Evolutionary conservation across 1,140 invertebrate genomes (phyloP), one percentile per base, ranked within the genome.

Genomic region (Drosophila equinoxialis): DNA sequence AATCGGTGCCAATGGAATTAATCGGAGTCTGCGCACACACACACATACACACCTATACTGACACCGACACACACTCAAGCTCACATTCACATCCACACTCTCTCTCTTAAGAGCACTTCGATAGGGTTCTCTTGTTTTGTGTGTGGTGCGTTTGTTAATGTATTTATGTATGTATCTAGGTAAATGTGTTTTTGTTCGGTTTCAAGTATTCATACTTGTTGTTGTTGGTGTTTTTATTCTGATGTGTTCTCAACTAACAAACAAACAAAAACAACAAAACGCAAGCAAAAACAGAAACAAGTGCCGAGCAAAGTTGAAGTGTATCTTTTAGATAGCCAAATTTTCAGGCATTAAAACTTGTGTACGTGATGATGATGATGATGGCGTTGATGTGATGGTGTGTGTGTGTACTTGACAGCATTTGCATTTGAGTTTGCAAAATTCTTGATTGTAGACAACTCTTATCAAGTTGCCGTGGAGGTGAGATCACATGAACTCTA

Each of bases 1-100:
- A 87, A 87, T 87, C 83, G 83, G 83, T 87, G 83, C 83, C 83
- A 87, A 87, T 87, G 83, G 83, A 87, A 86, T 86, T 86, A 86
- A 86, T 87, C 86, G 70, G 68, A 67, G 74, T 69, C 68, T 78
- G 83, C 83, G 45, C 45, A 76, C 68, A 72, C 54, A 64, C 30
- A 74, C 75, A 65, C 30, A 4, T 4, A 37, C 33, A 20, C 35
- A 20, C 69, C 62, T 62, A 77, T 63, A 68, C 65, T 57, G 48
- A 71, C 66, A 74, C 51, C 30, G 6, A 74, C 72, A 75, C 57
- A 62, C 60, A 59, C 68, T 69, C 30, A 65, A 10, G 39, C 10
- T 45, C 48, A 58, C 14, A 35, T 5, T 35, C 41, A 14, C 17
- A 48, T 17, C 4, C 26, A 61, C 26, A 57, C 14, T 13, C 59